Conservation (phyloP, 2,113 vertebrate species). For the Pollimyrus isidori region DNA sequence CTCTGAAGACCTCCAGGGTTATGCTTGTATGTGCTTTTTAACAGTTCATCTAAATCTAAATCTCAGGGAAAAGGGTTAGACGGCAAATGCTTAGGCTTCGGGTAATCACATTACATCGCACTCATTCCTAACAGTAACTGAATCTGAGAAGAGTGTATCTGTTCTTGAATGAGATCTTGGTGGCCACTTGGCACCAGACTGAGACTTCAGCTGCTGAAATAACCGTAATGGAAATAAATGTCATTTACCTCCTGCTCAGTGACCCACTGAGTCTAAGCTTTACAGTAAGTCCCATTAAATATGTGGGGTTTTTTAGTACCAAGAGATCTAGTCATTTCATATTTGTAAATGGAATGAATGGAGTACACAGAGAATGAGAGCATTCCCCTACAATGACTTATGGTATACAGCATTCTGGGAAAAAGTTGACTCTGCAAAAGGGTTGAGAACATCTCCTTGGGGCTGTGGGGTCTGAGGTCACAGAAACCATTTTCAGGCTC, state of each 20-base stretch:
- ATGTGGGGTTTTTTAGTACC: neutral
- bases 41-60: neutral
- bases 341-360: neutral
- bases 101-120: neutral
- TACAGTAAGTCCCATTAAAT: neutral
- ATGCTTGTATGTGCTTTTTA: neutral
- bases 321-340: neutral
- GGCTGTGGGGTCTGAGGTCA: neutral
- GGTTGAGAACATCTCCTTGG: neutral
- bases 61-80: neutral
- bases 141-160: neutral
- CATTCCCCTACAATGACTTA: neutral
- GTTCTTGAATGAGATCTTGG: neutral
- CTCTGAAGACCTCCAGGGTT: neutral
- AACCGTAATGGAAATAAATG: neutral
- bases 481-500: neutral
- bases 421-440: neutral
- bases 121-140: constrained; percentile 9
- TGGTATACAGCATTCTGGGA: neutral
- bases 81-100: neutral
- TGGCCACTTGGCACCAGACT: neutral
- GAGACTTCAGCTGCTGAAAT: neutral
- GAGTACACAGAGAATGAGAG: neutral
- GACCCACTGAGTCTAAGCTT: neutral
- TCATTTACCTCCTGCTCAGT: neutral